Percentiles rank a stretch among this genome's conserved stretches.
phyloP scores from a whole-genome alignment of 2,888 invertebrate species.

The Rugalucina vietnamica region DNA sequence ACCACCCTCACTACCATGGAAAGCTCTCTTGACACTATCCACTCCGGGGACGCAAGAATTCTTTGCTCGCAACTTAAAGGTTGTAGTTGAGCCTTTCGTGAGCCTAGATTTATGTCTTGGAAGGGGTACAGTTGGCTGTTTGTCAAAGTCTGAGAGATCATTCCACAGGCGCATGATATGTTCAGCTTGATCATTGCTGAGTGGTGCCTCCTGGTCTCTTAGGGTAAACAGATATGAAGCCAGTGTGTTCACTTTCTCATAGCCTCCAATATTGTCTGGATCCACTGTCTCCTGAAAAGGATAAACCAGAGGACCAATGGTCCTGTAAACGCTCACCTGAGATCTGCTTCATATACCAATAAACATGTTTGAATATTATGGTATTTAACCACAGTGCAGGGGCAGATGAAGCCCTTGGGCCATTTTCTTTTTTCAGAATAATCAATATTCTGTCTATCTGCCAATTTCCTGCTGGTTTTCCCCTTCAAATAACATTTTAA shows the following conservation, averaged over 20 bases:
- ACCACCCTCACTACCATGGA: neutral
- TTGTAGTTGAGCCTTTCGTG: neutral
- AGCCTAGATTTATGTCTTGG: conserved; percentile 21
- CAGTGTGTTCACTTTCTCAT: conserved; percentile 20
- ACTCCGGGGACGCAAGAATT: conserved; percentile 26
- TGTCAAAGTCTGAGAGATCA: conserved; percentile 20
- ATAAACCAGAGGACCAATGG: neutral
- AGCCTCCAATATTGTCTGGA: conserved; percentile 35
- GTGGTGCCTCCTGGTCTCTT: neutral
- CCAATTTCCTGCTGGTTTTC: too few species aligned
- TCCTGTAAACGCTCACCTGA: too few species aligned
- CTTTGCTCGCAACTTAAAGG: conserved; percentile 19
- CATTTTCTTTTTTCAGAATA: too few species aligned
- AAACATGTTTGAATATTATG: too few species aligned
- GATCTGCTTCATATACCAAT: too few species aligned
- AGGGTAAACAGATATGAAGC: conserved; percentile 11
- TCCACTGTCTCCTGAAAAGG: conserved; percentile 31
- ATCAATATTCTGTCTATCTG: too few species aligned
- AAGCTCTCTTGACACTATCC: conserved; percentile 32
- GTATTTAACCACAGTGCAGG: too few species aligned
- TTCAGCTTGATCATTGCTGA: conserved; percentile 26
- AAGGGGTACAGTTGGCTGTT: conserved; percentile 16
- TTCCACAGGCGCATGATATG: conserved; percentile 35
- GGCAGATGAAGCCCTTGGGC: too few species aligned
- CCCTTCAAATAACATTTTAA: too few species aligned